Percentiles rank a stretch among this genome's conserved stretches.
Evolutionary conservation across 1,140 invertebrate genomes (phyloP).

Genomic region (Oedothorax gibbosus): DNA sequence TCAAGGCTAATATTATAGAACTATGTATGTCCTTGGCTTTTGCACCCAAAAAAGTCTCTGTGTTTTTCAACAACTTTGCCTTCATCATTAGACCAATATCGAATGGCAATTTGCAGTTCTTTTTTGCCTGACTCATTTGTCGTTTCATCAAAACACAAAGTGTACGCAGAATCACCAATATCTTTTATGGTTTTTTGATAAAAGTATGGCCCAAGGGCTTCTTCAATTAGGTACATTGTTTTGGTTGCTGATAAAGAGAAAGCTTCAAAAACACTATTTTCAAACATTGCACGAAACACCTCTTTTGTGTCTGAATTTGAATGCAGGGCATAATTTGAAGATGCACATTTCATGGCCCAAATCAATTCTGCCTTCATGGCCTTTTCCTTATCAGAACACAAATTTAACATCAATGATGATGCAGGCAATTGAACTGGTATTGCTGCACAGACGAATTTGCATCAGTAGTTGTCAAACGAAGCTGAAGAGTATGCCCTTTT

Average conservation of each 20-base stretch:
- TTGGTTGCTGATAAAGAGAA: slow-evolving; percentile 9
- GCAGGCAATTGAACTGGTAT: too few relatives aligned
- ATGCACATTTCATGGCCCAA: not conserved
- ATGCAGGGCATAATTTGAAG: not conserved
- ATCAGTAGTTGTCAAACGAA: too few relatives aligned
- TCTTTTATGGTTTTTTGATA: slow-evolving; percentile 16
- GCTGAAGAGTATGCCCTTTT: too few relatives aligned
- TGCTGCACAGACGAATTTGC: too few relatives aligned
- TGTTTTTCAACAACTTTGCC: slow-evolving; percentile 26
- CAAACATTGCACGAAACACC: not conserved
- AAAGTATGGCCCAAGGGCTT: slow-evolving; percentile 14
- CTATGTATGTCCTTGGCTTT: slow-evolving; percentile 13
- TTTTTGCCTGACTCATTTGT: slow-evolving; percentile 5
- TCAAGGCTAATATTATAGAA: slow-evolving; percentile 14
- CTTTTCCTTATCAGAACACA: not conserved
- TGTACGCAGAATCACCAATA: not conserved
- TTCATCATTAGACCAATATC: slow-evolving; percentile 16
- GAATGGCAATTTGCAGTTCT: slow-evolving; percentile 18
- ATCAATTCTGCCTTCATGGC: not conserved
- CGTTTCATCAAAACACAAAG: slow-evolving; percentile 13
- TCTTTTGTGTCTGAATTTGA: not conserved
- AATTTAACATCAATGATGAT: too few relatives aligned
- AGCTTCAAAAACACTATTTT: not conserved
- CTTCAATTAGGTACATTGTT: not conserved
- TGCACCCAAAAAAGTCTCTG: slow-evolving; percentile 40